Conservation (phyloP, 2,113 vertebrate genomes). For the Laterallus jamaicensis region DNA sequence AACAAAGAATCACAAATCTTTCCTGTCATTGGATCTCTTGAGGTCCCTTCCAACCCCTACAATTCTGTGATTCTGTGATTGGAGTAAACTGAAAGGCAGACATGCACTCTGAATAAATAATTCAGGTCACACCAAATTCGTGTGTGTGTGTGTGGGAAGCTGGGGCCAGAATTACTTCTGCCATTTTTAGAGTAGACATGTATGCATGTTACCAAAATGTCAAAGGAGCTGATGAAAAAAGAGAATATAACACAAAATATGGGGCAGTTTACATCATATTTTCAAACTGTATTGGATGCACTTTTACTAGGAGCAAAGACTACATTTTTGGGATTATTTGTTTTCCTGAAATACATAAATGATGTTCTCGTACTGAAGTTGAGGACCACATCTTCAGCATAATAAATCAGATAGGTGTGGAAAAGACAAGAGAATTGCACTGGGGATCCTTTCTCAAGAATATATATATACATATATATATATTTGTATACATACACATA, state of each 20-base stretch:
- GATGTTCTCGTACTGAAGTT: neutral
- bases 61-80: neutral
- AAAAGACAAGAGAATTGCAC: neutral
- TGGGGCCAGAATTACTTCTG: neutral
- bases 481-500: neutral
- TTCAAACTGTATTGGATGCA: neutral
- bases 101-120: neutral
- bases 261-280: neutral
- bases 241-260: neutral
- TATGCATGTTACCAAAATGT: neutral
- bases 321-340: neutral
- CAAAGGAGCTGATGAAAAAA: neutral
- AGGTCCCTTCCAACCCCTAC: too few species aligned
- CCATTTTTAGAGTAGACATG: neutral
- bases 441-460: neutral
- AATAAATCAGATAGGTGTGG: neutral
- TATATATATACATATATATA: too few species aligned
- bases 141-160: too few species aligned
- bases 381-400: neutral
- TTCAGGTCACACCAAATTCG: neutral
- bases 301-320: neutral
- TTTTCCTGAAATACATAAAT: neutral
- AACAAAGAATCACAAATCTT: neutral
- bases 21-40: neutral
- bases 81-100: neutral